Conservation (phyloP, 2,888 invertebrate species). For the Pyrocoelia pectoralis region DNA sequence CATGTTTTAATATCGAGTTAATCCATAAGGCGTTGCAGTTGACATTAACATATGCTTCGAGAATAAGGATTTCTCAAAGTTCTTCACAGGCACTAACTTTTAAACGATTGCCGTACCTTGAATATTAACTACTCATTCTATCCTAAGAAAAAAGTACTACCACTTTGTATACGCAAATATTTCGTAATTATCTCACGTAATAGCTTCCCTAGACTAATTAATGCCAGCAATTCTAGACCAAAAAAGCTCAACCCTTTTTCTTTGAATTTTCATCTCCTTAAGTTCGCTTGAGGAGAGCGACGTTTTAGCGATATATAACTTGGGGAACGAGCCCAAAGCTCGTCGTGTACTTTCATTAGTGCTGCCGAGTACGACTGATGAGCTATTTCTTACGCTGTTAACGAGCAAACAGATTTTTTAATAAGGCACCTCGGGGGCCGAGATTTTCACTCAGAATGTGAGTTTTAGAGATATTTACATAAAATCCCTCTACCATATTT, state of each 20-base stretch:
- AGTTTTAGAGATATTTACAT: constrained; percentile 46
- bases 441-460: constrained; percentile 45
- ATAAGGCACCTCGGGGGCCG: constrained; percentile 44
- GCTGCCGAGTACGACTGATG: constrained; percentile 40
- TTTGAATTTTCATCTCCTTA: constrained; percentile 30
- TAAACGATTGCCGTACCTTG: constrained; percentile 8
- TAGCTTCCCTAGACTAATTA: constrained; percentile 26
- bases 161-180: background rate
- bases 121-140: constrained; percentile 3
- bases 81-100: background rate
- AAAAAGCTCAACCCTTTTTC: constrained; percentile 31
- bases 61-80: constrained; percentile 10
- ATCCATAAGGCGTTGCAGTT: constrained; percentile 4
- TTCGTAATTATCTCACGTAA: constrained; percentile 26
- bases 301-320: constrained; percentile 28
- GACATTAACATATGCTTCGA: constrained; percentile 14
- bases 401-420: constrained; percentile 53
- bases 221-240: constrained; percentile 18
- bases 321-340: constrained; percentile 41
- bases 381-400: constrained; percentile 48
- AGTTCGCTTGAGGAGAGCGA: constrained; percentile 12
- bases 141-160: background rate
- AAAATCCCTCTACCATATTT: constrained; percentile 37
- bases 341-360: constrained; percentile 50
- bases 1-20: constrained; percentile 10